phyloP scores from a whole-genome alignment of 1,140 invertebrate species.

The Oscheius sp. region DNA sequence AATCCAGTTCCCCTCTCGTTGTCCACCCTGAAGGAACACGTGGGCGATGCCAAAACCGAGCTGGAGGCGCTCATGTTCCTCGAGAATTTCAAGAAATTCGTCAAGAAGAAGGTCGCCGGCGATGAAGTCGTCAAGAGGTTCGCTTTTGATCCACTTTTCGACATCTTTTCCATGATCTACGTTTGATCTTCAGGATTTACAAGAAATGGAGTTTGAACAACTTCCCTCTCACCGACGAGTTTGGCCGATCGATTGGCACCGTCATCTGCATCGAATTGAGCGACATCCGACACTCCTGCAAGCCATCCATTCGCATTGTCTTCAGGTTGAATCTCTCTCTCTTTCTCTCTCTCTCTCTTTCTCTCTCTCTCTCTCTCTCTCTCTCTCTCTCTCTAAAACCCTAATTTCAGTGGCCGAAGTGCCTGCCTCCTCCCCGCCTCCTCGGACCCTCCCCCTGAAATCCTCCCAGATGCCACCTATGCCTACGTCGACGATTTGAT shows the following conservation, averaged over 20 bases:
- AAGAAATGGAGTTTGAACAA: conserved; percentile 25
- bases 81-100: neutral
- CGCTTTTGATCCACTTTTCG: no score
- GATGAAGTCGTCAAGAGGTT: neutral
- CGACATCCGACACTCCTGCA: conserved; percentile 27
- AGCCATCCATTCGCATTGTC: neutral
- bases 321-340: conserved; percentile 12
- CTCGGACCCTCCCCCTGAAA: neutral
- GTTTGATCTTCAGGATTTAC: conserved; percentile 20
- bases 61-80: neutral
- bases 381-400: neutral
- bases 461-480: conserved; percentile 24
- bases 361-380: neutral
- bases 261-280: conserved; percentile 37
- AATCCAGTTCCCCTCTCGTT: no score
- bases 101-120: neutral
- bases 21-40: neutral
- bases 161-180: no score
- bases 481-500: conserved; percentile 40
- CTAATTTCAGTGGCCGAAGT: conserved; percentile 23
- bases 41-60: neutral
- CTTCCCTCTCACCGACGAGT: conserved; percentile 16
- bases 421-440: neutral
- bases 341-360: neutral
- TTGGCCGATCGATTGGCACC: conserved; percentile 21